Percentiles rank a stretch among this genome's conserved stretches.
Evolutionary conservation across 37 sponge, comb jelly and placozoan genomes (phyloP).

Genomic region (Eunapius fragilis): DNA sequence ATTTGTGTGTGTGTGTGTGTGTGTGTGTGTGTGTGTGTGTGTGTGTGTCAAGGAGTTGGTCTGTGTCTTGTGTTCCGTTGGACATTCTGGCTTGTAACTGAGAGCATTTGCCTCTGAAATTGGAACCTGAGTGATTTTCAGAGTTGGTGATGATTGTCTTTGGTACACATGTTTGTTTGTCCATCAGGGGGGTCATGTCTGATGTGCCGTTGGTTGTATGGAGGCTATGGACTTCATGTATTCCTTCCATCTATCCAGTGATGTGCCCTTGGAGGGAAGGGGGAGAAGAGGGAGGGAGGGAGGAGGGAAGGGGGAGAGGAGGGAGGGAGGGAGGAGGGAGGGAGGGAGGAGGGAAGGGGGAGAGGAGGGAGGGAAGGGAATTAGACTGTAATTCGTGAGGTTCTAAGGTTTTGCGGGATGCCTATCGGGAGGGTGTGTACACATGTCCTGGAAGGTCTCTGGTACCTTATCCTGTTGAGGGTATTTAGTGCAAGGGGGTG

Average conservation of each 20-base stretch:
- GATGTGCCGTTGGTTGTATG: not conserved
- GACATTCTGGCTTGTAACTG: not conserved
- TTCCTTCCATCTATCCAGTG: not conserved
- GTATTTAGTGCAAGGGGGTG: not conserved
- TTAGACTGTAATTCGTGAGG: too few relatives aligned
- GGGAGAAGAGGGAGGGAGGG: too few relatives aligned
- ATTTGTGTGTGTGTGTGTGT: not conserved
- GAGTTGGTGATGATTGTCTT: not conserved
- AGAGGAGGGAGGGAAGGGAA: too few relatives aligned
- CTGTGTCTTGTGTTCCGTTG: not conserved
- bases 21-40: constrained; percentile 34
- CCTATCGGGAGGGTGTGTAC: too few relatives aligned
- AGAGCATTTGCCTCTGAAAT: not conserved
- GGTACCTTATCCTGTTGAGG: too few relatives aligned
- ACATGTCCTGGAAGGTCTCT: not conserved
- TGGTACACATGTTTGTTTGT: too few relatives aligned
- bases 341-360: too few relatives aligned
- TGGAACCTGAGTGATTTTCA: not conserved
- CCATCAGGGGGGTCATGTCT: not conserved
- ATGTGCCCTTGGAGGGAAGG: not conserved
- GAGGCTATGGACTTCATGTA: not conserved
- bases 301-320: too few relatives aligned
- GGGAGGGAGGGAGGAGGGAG: too few relatives aligned
- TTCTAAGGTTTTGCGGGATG: too few relatives aligned
- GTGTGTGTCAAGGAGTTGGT: not conserved